These are phyloP conservation scores for Campaea margaritaria DNA, from an alignment of 2,888 invertebrate species.

Conservation along the genomic window DNA sequence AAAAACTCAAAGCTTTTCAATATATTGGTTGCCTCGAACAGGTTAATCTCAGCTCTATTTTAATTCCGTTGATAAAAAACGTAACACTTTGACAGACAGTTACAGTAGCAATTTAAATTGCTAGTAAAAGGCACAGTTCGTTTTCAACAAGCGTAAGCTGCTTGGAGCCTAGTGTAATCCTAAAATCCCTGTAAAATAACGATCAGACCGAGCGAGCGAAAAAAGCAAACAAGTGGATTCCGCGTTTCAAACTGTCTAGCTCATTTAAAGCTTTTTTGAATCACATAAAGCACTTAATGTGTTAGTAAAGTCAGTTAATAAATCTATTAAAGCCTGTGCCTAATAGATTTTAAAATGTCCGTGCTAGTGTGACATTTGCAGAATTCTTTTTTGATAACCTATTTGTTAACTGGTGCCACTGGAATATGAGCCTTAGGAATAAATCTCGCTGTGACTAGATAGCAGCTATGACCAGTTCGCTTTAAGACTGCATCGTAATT, in stretches of 20 bases:
- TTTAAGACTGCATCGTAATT: too few species aligned
- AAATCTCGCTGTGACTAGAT: too few species aligned
- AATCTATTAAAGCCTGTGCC: constrained; percentile 9
- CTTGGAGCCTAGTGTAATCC: constrained; percentile 41
- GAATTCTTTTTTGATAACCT: too few species aligned
- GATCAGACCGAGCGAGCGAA: constrained; percentile 35
- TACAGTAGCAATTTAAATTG: constrained; percentile 31
- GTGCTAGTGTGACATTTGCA: not conserved
- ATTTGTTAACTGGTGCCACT: too few species aligned
- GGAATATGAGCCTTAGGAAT: too few species aligned
- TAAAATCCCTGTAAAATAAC: constrained; percentile 44
- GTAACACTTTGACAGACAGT: constrained; percentile 14
- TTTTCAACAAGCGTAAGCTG: constrained; percentile 43
- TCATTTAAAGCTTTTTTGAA: constrained; percentile 34
- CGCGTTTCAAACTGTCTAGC: constrained; percentile 35
- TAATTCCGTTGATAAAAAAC: constrained; percentile 11
- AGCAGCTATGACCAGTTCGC: too few species aligned
- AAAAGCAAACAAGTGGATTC: constrained; percentile 40
- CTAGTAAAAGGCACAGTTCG: constrained; percentile 35
- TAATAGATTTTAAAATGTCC: constrained; percentile 4
- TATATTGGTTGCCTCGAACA: too few species aligned
- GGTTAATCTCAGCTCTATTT: not conserved
- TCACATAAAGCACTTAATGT: constrained; percentile 26
- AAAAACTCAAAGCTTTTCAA: too few species aligned
- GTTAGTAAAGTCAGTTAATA: constrained; percentile 21